Base-by-base conservation (phyloP, 2,797 vertebrate species). In the Protonibea diacanthus region DNA sequence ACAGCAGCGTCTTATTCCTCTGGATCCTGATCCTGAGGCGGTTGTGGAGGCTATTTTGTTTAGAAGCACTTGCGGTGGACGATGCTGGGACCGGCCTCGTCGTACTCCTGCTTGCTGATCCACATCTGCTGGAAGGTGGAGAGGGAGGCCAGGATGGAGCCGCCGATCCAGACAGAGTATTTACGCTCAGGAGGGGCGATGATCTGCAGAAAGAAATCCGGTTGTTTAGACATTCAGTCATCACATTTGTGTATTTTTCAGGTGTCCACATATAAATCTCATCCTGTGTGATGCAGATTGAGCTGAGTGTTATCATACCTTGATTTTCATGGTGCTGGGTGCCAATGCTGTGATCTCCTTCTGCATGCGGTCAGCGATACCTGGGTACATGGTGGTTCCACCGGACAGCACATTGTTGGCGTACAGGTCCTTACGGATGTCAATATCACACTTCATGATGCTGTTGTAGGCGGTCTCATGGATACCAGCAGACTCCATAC, bases 51-150 rank as follows among this genome's bases (percentile, higher is more conserved):
- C 8, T 38, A 1, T 13, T 1, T 0, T 4, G 66, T 66, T 96
- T 97, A 99, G 96, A 99, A 99, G 96, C 97, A 98, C 94, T 98
- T 99, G 90, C 97, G 96, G 94, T 99, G 97, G 84, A 98, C 97
- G 81, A 99, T 99, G 93, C 96, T 97, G 84, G 97, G 97, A 18
- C 97, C 97, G 0, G 97, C 96, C 94, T 99, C 97, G 4, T 98
- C 97, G 13, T 98, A 98, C 83, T 98, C 97, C 94, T 98, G 97
- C 89, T 98, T 98, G 91, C 94, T 98, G 96, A 98, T 98, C 97
- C 97, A 98, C 97, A 98, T 98, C 95, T 98, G 97, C 94, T 98
- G 97, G 96, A 98, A 98, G 95, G 97, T 98, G 93, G 97, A 98
- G 91, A 98, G 96, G 71, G 97, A 98, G 80, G 97, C 97, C 95